Percentiles rank a stretch among this genome's conserved stretches.
Conservation (phyloP, 2,797 vertebrate species). For the Trachops cirrhosus region DNA sequence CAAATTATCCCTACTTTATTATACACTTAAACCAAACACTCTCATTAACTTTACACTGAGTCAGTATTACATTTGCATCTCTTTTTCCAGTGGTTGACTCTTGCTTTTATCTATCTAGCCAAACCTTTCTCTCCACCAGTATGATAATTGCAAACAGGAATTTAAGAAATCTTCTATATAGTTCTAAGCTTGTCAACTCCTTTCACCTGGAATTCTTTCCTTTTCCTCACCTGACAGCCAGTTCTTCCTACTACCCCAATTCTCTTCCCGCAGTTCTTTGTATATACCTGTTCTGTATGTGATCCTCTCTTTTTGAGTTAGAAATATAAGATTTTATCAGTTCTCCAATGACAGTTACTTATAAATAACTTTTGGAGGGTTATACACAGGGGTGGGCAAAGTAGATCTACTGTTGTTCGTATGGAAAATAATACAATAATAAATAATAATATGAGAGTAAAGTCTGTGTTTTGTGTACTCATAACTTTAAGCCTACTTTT, state of each 20-base stretch:
- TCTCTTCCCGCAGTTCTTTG: neutral
- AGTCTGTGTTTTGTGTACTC: neutral
- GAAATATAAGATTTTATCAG: neutral
- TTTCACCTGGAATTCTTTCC: conserved; percentile 3
- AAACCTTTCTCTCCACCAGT: neutral
- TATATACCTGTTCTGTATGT: neutral
- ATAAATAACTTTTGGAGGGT: neutral
- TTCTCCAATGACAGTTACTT: neutral
- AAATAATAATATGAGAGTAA: neutral
- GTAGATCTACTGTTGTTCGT: neutral
- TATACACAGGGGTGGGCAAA: neutral
- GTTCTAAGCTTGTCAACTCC: neutral
- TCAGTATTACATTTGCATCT: neutral
- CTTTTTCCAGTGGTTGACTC: neutral
- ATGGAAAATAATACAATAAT: neutral
- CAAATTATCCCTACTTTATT: conserved; percentile 2
- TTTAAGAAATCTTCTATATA: neutral
- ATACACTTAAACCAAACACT: neutral
- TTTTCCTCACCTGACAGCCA: neutral
- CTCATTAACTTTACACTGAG: neutral
- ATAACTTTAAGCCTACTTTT: neutral
- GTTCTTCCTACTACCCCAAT: neutral
- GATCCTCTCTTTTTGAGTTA: neutral
- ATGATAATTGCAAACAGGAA: neutral
- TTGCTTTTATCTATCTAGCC: neutral